Conservation (phyloP, 2,113 vertebrate species). For the Ariopsis seemanni region DNA sequence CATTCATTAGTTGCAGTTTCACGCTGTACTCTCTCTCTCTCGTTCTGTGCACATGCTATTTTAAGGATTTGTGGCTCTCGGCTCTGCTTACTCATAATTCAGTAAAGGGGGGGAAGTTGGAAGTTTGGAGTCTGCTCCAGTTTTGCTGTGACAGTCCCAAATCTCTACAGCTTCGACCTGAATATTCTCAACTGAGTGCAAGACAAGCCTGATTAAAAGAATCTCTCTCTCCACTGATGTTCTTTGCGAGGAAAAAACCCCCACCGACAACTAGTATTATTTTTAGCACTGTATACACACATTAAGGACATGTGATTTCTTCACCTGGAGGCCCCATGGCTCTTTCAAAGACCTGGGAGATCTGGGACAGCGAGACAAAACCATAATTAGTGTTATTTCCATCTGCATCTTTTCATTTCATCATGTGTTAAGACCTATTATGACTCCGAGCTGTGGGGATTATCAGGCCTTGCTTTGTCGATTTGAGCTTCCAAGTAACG, state of each 20-base stretch:
- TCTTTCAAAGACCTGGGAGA: constrained; percentile 10
- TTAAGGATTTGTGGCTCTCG: constrained; percentile 18
- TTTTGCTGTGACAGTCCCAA: constrained; percentile 38
- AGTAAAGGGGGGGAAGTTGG: constrained; percentile 17
- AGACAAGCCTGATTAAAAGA: constrained; percentile 13
- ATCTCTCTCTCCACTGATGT: constrained; percentile 15
- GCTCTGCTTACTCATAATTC: constrained; percentile 45
- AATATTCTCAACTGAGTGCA: constrained; percentile 37
- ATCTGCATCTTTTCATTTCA: constrained; percentile 21
- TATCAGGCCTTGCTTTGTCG: constrained; percentile 6
- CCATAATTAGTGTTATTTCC: constrained; percentile 29
- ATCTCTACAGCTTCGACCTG: constrained; percentile 49
- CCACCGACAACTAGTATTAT: constrained; percentile 49
- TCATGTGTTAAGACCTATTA: constrained; percentile 38
- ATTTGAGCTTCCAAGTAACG: constrained; percentile 4
- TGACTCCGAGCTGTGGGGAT: constrained; percentile 26
- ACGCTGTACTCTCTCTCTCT: neutral
- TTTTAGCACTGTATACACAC: constrained; percentile 45
- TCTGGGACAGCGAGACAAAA: constrained; percentile 10
- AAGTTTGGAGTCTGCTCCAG: constrained; percentile 46
- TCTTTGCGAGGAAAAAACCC: constrained; percentile 47
- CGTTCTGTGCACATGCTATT: neutral
- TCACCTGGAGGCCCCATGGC: constrained; percentile 15
- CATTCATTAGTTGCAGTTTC: neutral
- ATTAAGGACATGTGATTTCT: constrained; percentile 55